These are phyloP conservation scores for Anguilla japonica DNA, from an alignment of 2,113 vertebrate genomes.

Conservation along the genomic window DNA sequence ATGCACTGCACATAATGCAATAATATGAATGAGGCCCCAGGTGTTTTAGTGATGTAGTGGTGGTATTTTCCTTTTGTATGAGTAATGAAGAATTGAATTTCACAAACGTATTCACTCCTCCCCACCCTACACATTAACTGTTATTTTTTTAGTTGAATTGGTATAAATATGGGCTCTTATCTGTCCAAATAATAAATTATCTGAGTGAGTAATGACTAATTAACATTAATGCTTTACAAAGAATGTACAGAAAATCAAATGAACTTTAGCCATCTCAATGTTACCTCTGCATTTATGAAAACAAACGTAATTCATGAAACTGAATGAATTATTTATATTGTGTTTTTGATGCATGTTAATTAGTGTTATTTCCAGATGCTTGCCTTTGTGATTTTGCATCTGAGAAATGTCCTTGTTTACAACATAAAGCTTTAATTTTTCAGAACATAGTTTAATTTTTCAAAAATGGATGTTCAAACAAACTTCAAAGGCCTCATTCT, in stretches of 20 bases:
- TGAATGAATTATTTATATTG: background rate
- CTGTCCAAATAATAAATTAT: background rate
- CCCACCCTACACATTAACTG: no score
- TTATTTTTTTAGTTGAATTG: no score
- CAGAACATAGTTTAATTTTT: slow-evolving; percentile 13
- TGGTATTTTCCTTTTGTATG: no score
- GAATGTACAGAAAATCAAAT: background rate
- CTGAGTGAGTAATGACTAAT: background rate
- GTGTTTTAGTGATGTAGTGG: no score
- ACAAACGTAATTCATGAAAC: slow-evolving; percentile 10
- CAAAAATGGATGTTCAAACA: slow-evolving; percentile 15
- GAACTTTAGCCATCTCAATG: background rate
- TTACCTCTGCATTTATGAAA: slow-evolving; percentile 16
- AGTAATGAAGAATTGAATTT: no score
- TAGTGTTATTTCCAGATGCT: background rate
- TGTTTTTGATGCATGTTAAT: slow-evolving; percentile 2
- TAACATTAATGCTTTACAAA: background rate
- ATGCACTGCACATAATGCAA: no score
- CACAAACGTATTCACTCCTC: no score
- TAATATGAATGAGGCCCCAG: no score
- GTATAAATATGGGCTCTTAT: background rate
- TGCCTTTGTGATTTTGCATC: slow-evolving; percentile 18
- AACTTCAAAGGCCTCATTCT: slow-evolving; percentile 15
- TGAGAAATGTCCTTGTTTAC: background rate
- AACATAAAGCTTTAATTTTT: slow-evolving; percentile 2